Conservation (phyloP, 2,888 invertebrate species). For the Acronicta aceris region DNA sequence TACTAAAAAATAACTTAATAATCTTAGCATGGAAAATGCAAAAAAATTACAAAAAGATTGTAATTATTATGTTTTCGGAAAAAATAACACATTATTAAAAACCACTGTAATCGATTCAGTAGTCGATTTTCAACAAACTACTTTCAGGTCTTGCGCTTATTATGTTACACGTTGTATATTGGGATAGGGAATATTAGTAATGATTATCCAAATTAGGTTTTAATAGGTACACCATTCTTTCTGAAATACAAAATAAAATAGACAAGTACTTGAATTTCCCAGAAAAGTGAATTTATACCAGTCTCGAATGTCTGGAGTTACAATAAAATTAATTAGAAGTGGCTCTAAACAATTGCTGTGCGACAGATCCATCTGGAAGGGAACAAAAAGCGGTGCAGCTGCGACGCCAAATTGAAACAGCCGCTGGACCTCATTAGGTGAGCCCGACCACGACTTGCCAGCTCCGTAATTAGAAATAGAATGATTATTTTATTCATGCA, state of each 20-base stretch:
- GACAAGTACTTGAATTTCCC: conserved; percentile 28
- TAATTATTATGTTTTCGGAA: too few species aligned
- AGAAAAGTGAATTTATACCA: conserved; percentile 22
- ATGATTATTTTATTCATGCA: conserved; percentile 27
- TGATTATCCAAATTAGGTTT: too few species aligned
- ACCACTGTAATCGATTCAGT: too few species aligned
- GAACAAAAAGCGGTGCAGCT: conserved; percentile 61
- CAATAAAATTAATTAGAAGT: conserved; percentile 57
- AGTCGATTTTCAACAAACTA: too few species aligned
- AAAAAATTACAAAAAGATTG: too few species aligned
- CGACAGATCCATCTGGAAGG: conserved; percentile 64
- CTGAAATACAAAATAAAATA: conserved; percentile 5
- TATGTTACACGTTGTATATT: too few species aligned
- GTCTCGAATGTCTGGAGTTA: conserved; percentile 34
- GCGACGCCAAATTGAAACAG: conserved; percentile 70
- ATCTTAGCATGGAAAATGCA: too few species aligned
- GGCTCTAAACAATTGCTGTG: conserved; percentile 63
- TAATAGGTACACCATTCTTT: too few species aligned
- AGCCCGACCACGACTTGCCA: conserved; percentile 48
- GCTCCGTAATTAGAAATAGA: conserved; percentile 59
- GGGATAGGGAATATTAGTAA: too few species aligned
- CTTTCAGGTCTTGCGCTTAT: too few species aligned
- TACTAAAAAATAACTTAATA: too few species aligned
- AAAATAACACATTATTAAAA: too few species aligned
- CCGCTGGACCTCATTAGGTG: conserved; percentile 69